A percentile compares a stretch with the other conserved stretches of the same genome.
phyloP scores from a whole-genome alignment of 1,140 invertebrate genomes.

The Apis mellifera region DNA sequence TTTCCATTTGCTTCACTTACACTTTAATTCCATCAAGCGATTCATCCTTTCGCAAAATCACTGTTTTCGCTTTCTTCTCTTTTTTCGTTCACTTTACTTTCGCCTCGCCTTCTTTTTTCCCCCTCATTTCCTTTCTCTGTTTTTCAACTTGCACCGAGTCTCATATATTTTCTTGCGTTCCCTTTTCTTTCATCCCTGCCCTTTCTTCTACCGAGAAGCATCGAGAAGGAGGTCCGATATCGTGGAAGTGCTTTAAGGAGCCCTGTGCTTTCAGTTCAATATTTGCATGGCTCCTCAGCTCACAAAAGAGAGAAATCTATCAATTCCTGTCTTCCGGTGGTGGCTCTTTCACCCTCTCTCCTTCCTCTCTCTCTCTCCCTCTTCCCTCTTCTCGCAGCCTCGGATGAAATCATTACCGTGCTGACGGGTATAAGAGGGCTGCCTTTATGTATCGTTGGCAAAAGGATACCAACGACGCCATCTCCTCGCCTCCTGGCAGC shows the following conservation, averaged over 20 bases:
- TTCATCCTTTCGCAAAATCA: background rate
- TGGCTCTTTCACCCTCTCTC: constrained; percentile 7
- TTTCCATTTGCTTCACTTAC: constrained; percentile 1
- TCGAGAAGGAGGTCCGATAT: constrained; percentile 52
- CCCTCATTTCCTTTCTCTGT: constrained; percentile 3
- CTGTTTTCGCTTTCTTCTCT: constrained; percentile 8
- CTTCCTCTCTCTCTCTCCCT: background rate
- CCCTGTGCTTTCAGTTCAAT: constrained; percentile 70
- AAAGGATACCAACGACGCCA: constrained; percentile 50
- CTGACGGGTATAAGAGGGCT: constrained; percentile 58
- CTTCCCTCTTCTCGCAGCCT: constrained; percentile 45
- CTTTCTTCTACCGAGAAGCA: background rate
- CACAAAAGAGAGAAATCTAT: constrained; percentile 77
- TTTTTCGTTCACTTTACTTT: background rate
- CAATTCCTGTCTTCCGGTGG: constrained; percentile 77
- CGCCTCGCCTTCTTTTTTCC: background rate
- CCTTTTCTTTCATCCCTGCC: too few species aligned
- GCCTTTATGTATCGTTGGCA: constrained; percentile 62
- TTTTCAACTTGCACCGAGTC: constrained; percentile 20
- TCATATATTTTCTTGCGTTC: background rate
- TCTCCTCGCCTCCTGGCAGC: constrained; percentile 32
- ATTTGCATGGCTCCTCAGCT: constrained; percentile 67
- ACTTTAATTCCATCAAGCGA: background rate
- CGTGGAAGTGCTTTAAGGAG: constrained; percentile 65
- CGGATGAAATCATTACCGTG: constrained; percentile 76